Evolutionary conservation across 2,113 vertebrate genomes (phyloP).

Genomic region (Ia io): DNA sequence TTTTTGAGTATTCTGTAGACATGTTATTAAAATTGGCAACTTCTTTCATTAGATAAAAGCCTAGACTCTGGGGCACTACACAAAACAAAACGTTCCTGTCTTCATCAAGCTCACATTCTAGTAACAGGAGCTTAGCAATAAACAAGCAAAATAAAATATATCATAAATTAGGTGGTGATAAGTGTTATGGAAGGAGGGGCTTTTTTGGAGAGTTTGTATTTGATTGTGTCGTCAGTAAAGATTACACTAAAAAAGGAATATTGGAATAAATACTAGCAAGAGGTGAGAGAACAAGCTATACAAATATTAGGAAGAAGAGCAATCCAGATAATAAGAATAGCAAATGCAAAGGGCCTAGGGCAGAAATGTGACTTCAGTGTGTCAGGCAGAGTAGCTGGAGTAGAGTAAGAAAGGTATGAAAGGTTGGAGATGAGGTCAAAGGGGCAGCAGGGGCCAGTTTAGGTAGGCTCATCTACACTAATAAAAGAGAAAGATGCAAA

Average conservation of each 20-base stretch:
- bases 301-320: not conserved
- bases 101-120: not conserved
- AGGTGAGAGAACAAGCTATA: not conserved
- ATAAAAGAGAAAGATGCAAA: too few relatives aligned
- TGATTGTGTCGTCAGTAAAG: not conserved
- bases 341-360: not conserved
- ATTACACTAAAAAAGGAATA: not conserved
- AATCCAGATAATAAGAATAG: not conserved
- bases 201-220: not conserved
- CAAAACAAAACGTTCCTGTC: not conserved
- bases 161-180: not conserved
- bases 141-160: not conserved
- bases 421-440: not conserved
- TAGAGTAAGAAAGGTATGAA: not conserved
- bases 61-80: not conserved
- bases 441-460: too few relatives aligned
- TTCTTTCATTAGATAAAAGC: not conserved
- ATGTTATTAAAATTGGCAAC: not conserved
- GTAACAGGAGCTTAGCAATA: not conserved
- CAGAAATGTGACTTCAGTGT: not conserved
- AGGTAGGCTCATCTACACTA: too few relatives aligned
- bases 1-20: not conserved
- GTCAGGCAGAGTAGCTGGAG: not conserved
- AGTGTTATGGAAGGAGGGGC: not conserved
- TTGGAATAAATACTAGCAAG: not conserved